Evolutionary conservation across 2,888 invertebrate species (phyloP).

Genomic region (Disparrhopalites patrizii): DNA sequence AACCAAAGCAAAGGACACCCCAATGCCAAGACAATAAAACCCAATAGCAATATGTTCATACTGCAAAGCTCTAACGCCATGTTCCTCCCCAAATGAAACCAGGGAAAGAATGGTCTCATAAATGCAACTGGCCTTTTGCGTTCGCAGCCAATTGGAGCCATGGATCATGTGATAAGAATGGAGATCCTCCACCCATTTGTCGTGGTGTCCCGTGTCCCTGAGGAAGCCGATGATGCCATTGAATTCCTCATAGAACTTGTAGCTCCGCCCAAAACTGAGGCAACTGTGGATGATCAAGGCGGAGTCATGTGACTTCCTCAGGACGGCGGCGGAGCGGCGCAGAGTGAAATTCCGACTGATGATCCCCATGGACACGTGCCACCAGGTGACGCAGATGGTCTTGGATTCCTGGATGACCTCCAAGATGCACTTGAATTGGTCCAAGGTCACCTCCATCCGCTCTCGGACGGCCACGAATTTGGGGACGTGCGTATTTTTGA

Average conservation of each 20-base stretch:
- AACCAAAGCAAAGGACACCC: no score
- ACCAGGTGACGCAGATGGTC: not conserved
- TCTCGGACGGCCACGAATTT: not conserved
- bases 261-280: not conserved
- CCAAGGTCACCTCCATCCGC: not conserved
- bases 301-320: not conserved
- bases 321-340: not conserved
- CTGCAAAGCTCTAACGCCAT: no score
- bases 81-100: no score
- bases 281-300: not conserved
- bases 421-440: not conserved
- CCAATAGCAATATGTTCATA: no score
- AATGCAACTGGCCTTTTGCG: not conserved
- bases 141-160: not conserved
- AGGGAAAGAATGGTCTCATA: no score
- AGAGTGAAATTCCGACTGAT: not conserved
- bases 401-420: not conserved
- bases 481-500: not conserved
- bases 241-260: not conserved
- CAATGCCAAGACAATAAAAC: no score
- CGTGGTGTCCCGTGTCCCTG: not conserved
- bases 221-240: not conserved
- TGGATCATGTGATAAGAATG: not conserved
- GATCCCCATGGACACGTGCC: not conserved
- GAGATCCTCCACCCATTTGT: not conserved